Conservation (phyloP, 2,797 vertebrate species). For the Micrastur ruficollis region DNA sequence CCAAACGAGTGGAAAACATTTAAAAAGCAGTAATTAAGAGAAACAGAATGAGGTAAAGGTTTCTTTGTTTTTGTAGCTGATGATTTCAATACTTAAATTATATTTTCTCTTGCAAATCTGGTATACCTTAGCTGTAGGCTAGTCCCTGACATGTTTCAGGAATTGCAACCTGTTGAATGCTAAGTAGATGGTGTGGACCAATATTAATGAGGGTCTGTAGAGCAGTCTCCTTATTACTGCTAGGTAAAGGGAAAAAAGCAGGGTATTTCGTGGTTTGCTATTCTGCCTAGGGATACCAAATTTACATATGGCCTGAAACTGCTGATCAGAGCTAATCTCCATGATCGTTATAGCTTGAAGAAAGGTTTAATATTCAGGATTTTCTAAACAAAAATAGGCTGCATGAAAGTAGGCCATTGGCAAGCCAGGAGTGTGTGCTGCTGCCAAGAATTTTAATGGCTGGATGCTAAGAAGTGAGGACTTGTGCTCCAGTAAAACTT, state of each 20-base stretch:
- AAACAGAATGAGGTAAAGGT: background rate
- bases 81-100: background rate
- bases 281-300: constrained; percentile 11
- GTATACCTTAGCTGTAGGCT: background rate
- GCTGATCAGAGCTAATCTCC: constrained; percentile 52
- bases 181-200: background rate
- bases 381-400: constrained; percentile 38
- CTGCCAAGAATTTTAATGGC: constrained; percentile 29
- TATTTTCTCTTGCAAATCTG: constrained; percentile 30
- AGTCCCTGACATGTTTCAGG: background rate
- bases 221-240: background rate
- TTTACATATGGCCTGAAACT: constrained; percentile 56
- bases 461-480: background rate
- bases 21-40: constrained; percentile 33
- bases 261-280: background rate
- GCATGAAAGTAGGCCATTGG: constrained; percentile 38
- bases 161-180: background rate
- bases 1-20: constrained; percentile 12
- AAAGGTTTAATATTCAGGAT: constrained; percentile 49
- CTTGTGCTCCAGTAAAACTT: background rate
- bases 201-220: background rate
- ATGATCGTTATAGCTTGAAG: constrained; percentile 48
- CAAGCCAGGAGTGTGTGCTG: background rate
- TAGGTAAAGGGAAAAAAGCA: background rate
- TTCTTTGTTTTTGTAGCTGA: background rate